These are phyloP conservation scores for Hypotaenidia philippensis DNA, from an alignment of 2,797 vertebrate species.

Conservation along the genomic window DNA sequence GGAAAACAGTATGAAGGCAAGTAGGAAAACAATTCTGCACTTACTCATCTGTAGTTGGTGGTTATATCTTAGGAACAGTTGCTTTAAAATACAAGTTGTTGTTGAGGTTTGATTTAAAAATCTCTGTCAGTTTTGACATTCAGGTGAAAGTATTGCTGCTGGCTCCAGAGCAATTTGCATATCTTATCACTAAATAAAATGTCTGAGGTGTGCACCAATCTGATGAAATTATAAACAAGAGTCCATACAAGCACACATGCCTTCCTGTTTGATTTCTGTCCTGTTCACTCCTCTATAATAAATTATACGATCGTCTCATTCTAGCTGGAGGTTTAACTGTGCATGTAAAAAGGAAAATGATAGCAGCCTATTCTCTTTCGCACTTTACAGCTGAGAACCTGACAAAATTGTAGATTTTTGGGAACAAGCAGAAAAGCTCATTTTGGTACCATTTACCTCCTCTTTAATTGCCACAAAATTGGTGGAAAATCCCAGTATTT, in stretches of 20 bases:
- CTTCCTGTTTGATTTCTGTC: conserved; percentile 62
- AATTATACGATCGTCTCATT: conserved; percentile 69
- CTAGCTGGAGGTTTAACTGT: conserved; percentile 66
- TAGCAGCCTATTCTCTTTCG: conserved; percentile 61
- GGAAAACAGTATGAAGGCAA: neutral
- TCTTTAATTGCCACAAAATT: neutral
- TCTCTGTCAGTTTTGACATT: conserved; percentile 75
- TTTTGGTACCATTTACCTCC: neutral
- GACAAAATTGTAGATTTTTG: conserved; percentile 20
- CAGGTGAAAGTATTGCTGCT: conserved; percentile 73
- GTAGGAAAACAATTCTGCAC: neutral
- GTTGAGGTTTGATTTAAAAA: conserved; percentile 73
- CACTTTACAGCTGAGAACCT: neutral
- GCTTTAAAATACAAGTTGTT: conserved; percentile 50
- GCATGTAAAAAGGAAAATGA: conserved; percentile 68
- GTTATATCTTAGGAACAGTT: conserved; percentile 3
- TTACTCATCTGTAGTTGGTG: conserved; percentile 29
- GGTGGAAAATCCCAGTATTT: neutral
- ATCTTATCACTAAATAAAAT: conserved; percentile 74
- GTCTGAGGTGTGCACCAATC: conserved; percentile 69
- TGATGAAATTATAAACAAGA: conserved; percentile 79
- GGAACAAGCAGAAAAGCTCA: neutral
- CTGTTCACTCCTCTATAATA: conserved; percentile 70
- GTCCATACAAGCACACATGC: conserved; percentile 64
- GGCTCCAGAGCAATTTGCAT: conserved; percentile 76